Base-by-base conservation (phyloP, 2,797 vertebrate species). In the Gallirallus australis region DNA sequence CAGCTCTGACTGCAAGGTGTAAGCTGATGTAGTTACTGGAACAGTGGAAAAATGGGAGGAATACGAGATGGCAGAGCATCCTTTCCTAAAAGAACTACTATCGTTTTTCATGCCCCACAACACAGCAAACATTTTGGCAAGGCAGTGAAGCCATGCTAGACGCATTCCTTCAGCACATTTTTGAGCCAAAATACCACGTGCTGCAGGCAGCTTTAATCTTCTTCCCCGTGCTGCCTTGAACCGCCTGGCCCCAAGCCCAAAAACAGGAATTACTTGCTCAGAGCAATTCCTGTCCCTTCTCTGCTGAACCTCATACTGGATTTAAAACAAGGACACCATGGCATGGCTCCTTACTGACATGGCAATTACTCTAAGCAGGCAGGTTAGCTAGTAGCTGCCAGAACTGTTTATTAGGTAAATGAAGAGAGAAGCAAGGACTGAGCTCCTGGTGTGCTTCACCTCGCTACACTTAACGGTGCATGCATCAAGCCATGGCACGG, bases 181-280 rank as follows among this genome's bases (percentile, higher is more conserved):
- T 89, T 14, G 11, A 97, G 90, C 85, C 82, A 96, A 97, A 97
- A 90, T 70, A 95, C 84, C 91, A 94, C 63, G 70, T 91, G 96
- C 70, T 25, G 64, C 30, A 96, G 89, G 93, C 79, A 91, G 60
- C 80, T 88, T 27, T 96, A 93, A 97, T 96, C 83, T 94, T 48
- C 54, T 87, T 91, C 66, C 37, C 54, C 14, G 2, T 45, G 79
- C 60, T 82, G 89, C 87, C 60, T 95, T 33, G 3, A 71, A 96
- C 39, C 23, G 20, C 50, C 81, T 97, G 96, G 96, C 89, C 70
- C 14, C 11, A 93, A 95, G 95, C 87, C 96, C 63, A 63, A 93
- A 82, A 94, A 78, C 17, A 45, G 83, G 95, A 97, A 97, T 94
- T 66, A 94, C 64, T 76, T 92, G 78, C 82, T 96, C 70, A 82